Percentiles rank a stretch among this genome's conserved stretches.
Evolutionary conservation across 1,140 invertebrate genomes (phyloP).

Genomic region (Whitmania pigra): DNA sequence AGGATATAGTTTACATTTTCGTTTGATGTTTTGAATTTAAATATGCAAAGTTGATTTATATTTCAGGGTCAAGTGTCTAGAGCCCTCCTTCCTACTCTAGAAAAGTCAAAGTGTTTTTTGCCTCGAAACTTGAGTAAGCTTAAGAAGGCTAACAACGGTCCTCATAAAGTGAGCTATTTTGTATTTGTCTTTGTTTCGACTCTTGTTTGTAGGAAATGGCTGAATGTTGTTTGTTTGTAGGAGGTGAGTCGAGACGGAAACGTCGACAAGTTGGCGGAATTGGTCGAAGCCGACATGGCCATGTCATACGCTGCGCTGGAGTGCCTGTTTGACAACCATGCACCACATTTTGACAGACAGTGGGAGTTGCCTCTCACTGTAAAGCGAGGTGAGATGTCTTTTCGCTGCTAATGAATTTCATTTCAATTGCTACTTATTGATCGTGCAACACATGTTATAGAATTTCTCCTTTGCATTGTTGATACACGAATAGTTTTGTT

Average conservation of each 20-base stretch:
- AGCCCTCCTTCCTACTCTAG: neutral
- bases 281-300: neutral
- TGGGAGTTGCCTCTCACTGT: constrained; percentile 1
- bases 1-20: too few relatives aligned
- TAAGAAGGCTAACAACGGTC: neutral
- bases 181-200: neutral
- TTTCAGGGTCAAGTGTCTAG: neutral
- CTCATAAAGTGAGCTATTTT: neutral
- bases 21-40: too few relatives aligned
- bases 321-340: constrained; percentile 7
- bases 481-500: too few relatives aligned
- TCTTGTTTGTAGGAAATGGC: neutral
- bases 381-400: neutral
- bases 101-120: neutral
- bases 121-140: neutral
- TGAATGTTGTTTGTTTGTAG: neutral
- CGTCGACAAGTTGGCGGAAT: neutral
- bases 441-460: too few relatives aligned
- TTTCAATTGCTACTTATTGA: too few relatives aligned
- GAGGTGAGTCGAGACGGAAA: neutral
- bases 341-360: neutral
- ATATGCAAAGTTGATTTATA: neutral
- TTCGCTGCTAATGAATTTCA: too few relatives aligned
- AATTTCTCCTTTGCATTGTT: too few relatives aligned
- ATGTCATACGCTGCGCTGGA: neutral